Conservation (phyloP, 2,113 vertebrate species). For the Ophiodon elongatus region DNA sequence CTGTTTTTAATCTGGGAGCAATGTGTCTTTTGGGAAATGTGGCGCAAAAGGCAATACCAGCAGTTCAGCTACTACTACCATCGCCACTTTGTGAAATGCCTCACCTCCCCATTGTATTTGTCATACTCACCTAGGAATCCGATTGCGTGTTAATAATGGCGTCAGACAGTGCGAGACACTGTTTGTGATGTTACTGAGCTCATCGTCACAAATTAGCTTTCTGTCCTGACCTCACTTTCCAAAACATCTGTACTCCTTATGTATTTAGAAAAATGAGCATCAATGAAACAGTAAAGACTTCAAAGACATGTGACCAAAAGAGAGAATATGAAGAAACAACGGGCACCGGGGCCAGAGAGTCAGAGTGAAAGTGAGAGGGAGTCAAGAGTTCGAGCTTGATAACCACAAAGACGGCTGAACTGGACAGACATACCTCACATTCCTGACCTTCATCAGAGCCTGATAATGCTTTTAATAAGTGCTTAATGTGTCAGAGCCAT, state of each 20-base stretch:
- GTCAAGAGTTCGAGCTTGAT: conserved; percentile 61
- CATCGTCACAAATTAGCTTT: conserved; percentile 3
- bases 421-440: conserved; percentile 87
- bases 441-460: conserved; percentile 89
- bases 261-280: not conserved
- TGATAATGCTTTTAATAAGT: conserved; percentile 86
- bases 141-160: conserved; percentile 51
- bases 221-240: not conserved
- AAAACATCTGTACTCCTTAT: not conserved
- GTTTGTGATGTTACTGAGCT: conserved; percentile 10
- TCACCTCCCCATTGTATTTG: conserved; percentile 56
- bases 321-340: conserved; percentile 14
- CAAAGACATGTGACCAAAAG: not conserved
- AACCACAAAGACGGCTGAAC: conserved; percentile 73
- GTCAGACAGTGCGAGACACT: conserved; percentile 6
- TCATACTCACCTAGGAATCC: conserved; percentile 45
- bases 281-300: not conserved
- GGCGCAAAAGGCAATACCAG: not conserved
- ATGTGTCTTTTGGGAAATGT: conserved; percentile 1
- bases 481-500: conserved; percentile 62
- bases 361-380: conserved; percentile 22
- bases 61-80: conserved; percentile 40
- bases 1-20: conserved; percentile 9
- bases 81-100: conserved; percentile 65
- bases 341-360: not conserved